These are phyloP conservation scores for Amazona vittata DNA, from an alignment of 2,113 vertebrate species.

Conservation along the genomic window DNA sequence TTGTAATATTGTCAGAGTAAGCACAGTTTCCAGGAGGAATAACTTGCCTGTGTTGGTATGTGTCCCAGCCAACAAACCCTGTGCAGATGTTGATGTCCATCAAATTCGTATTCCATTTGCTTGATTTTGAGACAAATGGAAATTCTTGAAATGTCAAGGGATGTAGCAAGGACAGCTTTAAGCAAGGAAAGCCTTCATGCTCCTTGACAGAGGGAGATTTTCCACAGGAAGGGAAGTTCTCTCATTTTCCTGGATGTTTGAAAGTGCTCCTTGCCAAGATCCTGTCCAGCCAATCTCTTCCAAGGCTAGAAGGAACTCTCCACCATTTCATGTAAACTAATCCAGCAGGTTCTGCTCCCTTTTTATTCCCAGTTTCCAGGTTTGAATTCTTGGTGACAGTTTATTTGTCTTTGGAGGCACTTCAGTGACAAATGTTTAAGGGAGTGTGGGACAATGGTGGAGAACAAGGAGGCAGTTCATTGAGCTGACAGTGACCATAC, in stretches of 20 bases:
- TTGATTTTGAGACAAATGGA: conserved; percentile 47
- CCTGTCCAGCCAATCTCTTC: conserved; percentile 7
- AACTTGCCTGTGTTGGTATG: not conserved
- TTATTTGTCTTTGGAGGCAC: conserved; percentile 84
- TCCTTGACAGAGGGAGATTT: not conserved
- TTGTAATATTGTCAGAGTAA: not conserved
- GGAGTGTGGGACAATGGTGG: conserved; percentile 83
- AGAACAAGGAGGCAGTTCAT: conserved; percentile 87
- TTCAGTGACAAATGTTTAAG: conserved; percentile 87
- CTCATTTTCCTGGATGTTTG: not conserved
- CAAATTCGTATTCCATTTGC: not conserved
- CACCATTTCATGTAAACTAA: conserved; percentile 61
- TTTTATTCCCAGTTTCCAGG: conserved; percentile 69
- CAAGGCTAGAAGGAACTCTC: not conserved
- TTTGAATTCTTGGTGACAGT: conserved; percentile 79
- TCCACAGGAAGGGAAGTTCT: not conserved
- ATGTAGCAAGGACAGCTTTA: conserved; percentile 25
- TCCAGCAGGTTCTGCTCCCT: conserved; percentile 35
- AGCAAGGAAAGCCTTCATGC: not conserved
- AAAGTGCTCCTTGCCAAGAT: not conserved
- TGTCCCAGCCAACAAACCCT: not conserved
- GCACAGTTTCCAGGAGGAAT: not conserved
- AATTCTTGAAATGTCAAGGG: conserved; percentile 41
- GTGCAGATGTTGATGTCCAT: conserved; percentile 68
- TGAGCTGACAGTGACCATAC: conserved; percentile 88